Conservation (phyloP, 2,888 invertebrate genomes). For the Andrena haemorrhoa region DNA sequence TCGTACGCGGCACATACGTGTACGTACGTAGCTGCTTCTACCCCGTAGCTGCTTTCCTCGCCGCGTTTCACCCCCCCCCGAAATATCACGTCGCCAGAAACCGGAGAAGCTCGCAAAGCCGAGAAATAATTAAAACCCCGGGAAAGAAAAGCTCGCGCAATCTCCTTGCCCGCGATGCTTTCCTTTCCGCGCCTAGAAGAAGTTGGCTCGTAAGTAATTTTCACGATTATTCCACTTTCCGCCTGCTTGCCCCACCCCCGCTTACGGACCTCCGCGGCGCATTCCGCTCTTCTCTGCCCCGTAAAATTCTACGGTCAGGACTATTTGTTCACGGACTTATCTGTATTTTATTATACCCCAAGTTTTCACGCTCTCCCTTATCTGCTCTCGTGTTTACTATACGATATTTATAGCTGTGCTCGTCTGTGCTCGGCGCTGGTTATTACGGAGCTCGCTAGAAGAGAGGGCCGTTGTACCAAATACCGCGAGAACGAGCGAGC, state of each 20-base stretch:
- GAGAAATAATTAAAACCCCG: slow-evolving; percentile 61
- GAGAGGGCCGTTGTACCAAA: slow-evolving; percentile 61
- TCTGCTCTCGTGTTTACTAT: slow-evolving; percentile 74
- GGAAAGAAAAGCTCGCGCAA: slow-evolving; percentile 35
- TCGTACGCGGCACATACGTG: too few relatives aligned
- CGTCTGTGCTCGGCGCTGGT: slow-evolving; percentile 73
- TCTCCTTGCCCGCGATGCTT: slow-evolving; percentile 19
- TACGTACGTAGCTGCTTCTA: too few relatives aligned
- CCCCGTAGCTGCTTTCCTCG: too few relatives aligned
- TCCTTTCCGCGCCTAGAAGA: slow-evolving; percentile 41
- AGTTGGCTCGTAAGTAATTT: slow-evolving; percentile 69
- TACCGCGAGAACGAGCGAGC: slow-evolving; percentile 49
- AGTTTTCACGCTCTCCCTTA: slow-evolving; percentile 75
- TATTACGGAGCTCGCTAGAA: slow-evolving; percentile 68
- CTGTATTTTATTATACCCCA: slow-evolving; percentile 76
- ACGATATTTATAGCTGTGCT: slow-evolving; percentile 75
- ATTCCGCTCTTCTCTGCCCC: slow-evolving; percentile 38
- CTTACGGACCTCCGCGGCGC: slow-evolving; percentile 18
- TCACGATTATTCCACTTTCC: slow-evolving; percentile 66
- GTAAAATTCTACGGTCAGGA: slow-evolving; percentile 69
- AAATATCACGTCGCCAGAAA: background rate
- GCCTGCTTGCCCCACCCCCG: slow-evolving; percentile 13
- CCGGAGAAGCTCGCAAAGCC: slow-evolving; percentile 1
- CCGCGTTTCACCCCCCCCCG: too few relatives aligned
- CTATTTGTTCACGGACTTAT: slow-evolving; percentile 76